Base-by-base conservation (phyloP, 1,140 invertebrate species). In the Cepaea nemoralis region DNA sequence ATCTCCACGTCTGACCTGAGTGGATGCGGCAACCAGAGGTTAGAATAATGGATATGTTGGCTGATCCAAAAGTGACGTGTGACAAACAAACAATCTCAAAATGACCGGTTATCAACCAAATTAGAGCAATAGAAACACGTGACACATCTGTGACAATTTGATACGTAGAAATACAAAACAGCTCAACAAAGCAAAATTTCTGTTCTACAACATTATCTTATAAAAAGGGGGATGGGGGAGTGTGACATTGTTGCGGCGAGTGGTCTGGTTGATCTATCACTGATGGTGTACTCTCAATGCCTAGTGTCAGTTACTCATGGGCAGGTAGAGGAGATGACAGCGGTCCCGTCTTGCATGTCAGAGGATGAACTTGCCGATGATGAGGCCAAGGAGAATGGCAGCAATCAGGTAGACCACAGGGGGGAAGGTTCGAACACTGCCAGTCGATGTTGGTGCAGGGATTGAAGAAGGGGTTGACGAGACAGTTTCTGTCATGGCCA, bases 401-500 rank as follows among this genome's bases (percentile, higher is more conserved):
- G 90, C 83, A 75, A 92, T 87, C 39, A 93, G 83, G 77, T 90
- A 91, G 39, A 91, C 87, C 85, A 92, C 90, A 33, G 91, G 89
- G 63, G 91, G 86, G 59, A 90, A 84, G 50, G 83, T 83, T 16
- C 85, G 78, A 50, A 80, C 83, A 35, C 85, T 79, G 70, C 71
- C 76, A 69, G 85, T 82, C 82, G 83, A 74, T 84, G 83, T 83
- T 71, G 84, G 85, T 77, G 83, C 76, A 82, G 83, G 84, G 80
- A 82, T 84, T 77, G 85, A 77, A n/a, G n/a, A n/a, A 55, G 85
- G 89, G 16, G 85, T 87, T 55, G 86, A 87, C 91, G 91, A 71
- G 93, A 83, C 94, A 93, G 85, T 94, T 93, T 87, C 94, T 90
- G 70, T 92, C 92, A 84, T 94, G 93, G 87, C 94, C 92, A 90